These are phyloP conservation scores for Sycophila texana DNA, from an alignment of 2,888 invertebrate species.

Conservation along the genomic window DNA sequence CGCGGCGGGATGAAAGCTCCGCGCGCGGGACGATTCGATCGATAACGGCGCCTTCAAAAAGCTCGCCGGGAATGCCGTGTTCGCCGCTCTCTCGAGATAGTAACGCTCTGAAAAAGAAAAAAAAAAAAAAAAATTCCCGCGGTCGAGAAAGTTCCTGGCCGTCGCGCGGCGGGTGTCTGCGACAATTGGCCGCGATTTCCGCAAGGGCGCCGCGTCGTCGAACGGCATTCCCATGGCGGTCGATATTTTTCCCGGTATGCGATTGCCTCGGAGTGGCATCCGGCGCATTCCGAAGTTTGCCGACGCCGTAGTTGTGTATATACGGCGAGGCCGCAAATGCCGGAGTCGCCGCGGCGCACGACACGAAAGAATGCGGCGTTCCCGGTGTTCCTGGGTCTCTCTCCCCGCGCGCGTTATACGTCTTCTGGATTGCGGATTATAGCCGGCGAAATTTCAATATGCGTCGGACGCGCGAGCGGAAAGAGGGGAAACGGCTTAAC, in stretches of 20 bases:
- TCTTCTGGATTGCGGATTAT: neutral
- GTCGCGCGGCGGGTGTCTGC: neutral
- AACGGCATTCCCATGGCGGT: slow-evolving; percentile 22
- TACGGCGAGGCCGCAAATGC: neutral
- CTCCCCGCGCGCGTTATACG: neutral
- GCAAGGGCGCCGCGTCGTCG: neutral
- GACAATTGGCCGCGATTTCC: slow-evolving; percentile 30
- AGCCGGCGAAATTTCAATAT: neutral
- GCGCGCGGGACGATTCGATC: neutral
- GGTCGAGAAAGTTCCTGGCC: neutral
- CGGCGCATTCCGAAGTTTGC: slow-evolving; percentile 19
- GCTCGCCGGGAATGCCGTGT: slow-evolving; percentile 17
- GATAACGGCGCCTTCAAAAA: slow-evolving; percentile 17
- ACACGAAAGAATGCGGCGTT: slow-evolving; percentile 35
- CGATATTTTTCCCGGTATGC: slow-evolving; percentile 45
- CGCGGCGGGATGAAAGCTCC: slow-evolving; percentile 31
- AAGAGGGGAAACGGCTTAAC: slow-evolving; percentile 10
- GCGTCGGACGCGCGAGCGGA: neutral
- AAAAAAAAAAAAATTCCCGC: neutral
- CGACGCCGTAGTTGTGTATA: no score
- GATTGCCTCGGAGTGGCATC: slow-evolving; percentile 32
- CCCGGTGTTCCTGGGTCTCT: neutral
- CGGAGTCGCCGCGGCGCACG: neutral
- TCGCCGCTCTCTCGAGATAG: neutral
- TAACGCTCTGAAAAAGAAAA: no score